These are phyloP conservation scores for Orthosia cruda DNA, from an alignment of 2,888 invertebrate genomes.

Conservation along the genomic window DNA sequence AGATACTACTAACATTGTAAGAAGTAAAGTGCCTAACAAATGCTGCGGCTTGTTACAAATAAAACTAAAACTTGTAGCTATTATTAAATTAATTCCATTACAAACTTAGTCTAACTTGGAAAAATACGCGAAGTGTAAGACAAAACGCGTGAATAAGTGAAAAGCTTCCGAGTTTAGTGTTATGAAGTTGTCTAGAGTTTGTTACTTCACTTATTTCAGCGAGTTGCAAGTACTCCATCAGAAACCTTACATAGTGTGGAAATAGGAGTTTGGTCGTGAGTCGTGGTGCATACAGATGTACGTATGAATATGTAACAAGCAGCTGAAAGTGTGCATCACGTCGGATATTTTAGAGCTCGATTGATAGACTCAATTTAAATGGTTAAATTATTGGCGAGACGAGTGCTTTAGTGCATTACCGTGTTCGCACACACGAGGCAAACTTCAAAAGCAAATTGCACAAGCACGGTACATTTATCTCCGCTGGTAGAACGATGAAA, in stretches of 20 bases:
- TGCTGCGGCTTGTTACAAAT: background rate
- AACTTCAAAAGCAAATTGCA: slow-evolving; percentile 88
- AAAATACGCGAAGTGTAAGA: slow-evolving; percentile 63
- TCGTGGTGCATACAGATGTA: slow-evolving; percentile 63
- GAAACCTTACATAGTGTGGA: slow-evolving; percentile 54
- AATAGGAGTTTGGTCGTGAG: slow-evolving; percentile 39
- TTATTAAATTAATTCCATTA: slow-evolving; percentile 49
- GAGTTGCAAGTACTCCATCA: slow-evolving; percentile 51
- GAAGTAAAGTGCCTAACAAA: slow-evolving; percentile 5
- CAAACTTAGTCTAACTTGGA: slow-evolving; percentile 48
- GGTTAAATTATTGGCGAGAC: slow-evolving; percentile 79
- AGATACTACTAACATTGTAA: slow-evolving; percentile 17
- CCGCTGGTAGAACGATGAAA: slow-evolving; percentile 83
- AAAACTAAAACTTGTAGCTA: slow-evolving; percentile 15
- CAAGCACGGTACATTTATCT: slow-evolving; percentile 86
- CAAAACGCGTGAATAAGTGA: slow-evolving; percentile 73
- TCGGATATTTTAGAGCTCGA: slow-evolving; percentile 75
- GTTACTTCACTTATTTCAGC: slow-evolving; percentile 62
- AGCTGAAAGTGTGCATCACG: slow-evolving; percentile 64
- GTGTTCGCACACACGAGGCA: slow-evolving; percentile 78
- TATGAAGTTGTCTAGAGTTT: slow-evolving; percentile 67
- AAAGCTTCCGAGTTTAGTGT: slow-evolving; percentile 70
- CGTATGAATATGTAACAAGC: slow-evolving; percentile 70
- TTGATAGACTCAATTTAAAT: slow-evolving; percentile 81
- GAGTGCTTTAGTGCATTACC: slow-evolving; percentile 84